phyloP scores from a whole-genome alignment of 1,140 invertebrate genomes.

The Drosophila sp. region DNA sequence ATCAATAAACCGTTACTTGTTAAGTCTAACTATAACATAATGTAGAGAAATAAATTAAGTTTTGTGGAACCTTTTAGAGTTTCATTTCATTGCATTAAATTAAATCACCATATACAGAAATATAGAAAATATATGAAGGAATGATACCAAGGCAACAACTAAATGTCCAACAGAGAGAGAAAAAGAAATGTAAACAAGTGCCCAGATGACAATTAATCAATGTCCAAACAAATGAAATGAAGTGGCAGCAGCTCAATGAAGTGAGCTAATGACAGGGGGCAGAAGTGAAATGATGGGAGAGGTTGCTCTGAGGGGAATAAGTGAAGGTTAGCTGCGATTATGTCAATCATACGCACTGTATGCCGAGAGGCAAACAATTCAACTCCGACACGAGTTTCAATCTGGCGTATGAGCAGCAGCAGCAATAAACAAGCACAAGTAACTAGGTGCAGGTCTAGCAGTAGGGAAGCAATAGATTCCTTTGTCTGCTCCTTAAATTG shows the following conservation, averaged over 20 bases:
- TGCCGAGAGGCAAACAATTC: conserved; percentile 13
- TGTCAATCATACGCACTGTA: conserved; percentile 22
- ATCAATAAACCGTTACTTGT: too few species aligned
- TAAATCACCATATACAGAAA: too few species aligned
- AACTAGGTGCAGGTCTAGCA: neutral
- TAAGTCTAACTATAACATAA: too few species aligned
- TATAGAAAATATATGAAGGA: neutral
- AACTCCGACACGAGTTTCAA: conserved; percentile 10
- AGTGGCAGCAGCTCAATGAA: conserved; percentile 18
- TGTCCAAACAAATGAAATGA: conserved; percentile 22
- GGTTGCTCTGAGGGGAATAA: neutral
- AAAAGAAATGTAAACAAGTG: conserved; percentile 14
- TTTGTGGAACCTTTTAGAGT: neutral
- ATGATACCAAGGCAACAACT: neutral
- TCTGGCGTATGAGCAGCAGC: neutral
- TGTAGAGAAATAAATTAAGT: neutral
- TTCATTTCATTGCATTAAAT: neutral
- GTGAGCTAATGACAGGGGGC: conserved; percentile 17
- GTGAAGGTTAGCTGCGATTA: conserved; percentile 12
- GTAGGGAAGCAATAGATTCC: neutral
- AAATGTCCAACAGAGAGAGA: neutral
- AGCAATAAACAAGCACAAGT: conserved; percentile 5
- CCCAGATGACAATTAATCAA: conserved; percentile 16
- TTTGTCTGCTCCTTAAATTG: conserved; percentile 14
- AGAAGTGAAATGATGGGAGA: neutral